phyloP scores from a whole-genome alignment of 2,113 vertebrate species.

The Fulica atra region DNA sequence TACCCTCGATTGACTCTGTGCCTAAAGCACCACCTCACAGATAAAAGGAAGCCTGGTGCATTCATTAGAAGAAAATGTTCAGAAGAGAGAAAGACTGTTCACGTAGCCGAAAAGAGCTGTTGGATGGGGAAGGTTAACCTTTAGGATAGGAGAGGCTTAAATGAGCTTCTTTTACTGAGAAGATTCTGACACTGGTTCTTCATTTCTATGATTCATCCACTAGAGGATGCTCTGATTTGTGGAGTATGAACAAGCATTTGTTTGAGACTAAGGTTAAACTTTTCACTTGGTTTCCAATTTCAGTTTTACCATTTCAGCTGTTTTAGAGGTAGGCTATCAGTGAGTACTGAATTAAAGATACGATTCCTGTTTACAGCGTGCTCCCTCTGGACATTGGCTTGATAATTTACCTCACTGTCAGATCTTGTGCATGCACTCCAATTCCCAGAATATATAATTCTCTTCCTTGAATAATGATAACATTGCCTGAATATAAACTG shows the following conservation, averaged over 20 bases:
- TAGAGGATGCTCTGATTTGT: neutral
- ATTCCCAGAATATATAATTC: neutral
- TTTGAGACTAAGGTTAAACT: neutral
- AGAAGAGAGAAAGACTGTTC: neutral
- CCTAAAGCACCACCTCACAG: neutral
- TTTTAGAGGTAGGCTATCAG: neutral
- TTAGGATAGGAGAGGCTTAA: neutral
- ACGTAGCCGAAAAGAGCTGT: neutral
- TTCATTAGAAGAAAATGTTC: neutral
- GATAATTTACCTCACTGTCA: conserved; percentile 33
- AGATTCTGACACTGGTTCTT: neutral
- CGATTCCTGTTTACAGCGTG: neutral
- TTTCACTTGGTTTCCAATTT: neutral
- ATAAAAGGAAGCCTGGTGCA: neutral
- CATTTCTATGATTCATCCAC: neutral
- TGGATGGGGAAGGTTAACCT: neutral
- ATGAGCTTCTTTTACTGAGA: neutral
- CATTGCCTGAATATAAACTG: neutral
- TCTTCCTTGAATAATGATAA: conserved; percentile 15
- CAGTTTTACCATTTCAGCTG: neutral
- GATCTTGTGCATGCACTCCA: neutral
- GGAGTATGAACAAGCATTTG: neutral
- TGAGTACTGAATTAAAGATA: neutral
- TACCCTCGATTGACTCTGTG: neutral
- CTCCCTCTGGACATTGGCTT: neutral